These are phyloP conservation scores for Saccostrea echinata DNA, from an alignment of 1,140 invertebrate genomes.

Conservation along the genomic window DNA sequence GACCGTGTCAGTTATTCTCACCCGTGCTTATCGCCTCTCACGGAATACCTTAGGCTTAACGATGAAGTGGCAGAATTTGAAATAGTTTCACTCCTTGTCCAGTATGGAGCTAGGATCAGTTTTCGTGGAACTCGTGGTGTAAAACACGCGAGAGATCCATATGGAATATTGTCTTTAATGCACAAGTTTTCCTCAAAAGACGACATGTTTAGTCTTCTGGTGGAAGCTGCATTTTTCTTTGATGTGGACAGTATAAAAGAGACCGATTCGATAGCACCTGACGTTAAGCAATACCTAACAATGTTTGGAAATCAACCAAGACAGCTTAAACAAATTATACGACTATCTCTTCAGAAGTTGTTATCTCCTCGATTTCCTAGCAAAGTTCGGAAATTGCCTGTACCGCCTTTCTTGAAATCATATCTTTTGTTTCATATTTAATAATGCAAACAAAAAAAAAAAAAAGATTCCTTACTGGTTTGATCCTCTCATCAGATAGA, in stretches of 20 bases:
- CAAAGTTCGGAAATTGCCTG: conserved; percentile 63
- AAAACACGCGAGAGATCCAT: conserved; percentile 64
- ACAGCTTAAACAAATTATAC: conserved; percentile 63
- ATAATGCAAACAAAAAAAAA: not conserved
- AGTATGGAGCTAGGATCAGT: conserved; percentile 86
- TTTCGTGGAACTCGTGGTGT: conserved; percentile 55
- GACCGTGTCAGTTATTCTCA: conserved; percentile 80
- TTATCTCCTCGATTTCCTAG: conserved; percentile 54
- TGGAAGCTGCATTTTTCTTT: conserved; percentile 59
- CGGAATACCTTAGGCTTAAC: conserved; percentile 91
- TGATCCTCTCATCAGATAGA: no score
- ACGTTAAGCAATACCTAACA: conserved; percentile 56
- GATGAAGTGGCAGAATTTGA: conserved; percentile 83
- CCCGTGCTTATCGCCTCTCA: conserved; percentile 86
- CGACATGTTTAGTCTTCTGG: conserved; percentile 64
- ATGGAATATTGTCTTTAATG: conserved; percentile 70
- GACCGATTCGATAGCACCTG: conserved; percentile 50
- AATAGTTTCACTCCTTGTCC: conserved; percentile 87
- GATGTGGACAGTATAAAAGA: conserved; percentile 61
- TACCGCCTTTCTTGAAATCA: conserved; percentile 67
- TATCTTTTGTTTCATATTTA: conserved; percentile 67
- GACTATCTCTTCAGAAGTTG: conserved; percentile 55
- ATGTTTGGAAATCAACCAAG: conserved; percentile 54
- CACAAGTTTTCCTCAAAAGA: conserved; percentile 52
- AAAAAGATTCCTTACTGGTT: not conserved